These are phyloP conservation scores for Cuculus canorus DNA, from an alignment of 2,797 vertebrate genomes.

Conservation along the genomic window DNA sequence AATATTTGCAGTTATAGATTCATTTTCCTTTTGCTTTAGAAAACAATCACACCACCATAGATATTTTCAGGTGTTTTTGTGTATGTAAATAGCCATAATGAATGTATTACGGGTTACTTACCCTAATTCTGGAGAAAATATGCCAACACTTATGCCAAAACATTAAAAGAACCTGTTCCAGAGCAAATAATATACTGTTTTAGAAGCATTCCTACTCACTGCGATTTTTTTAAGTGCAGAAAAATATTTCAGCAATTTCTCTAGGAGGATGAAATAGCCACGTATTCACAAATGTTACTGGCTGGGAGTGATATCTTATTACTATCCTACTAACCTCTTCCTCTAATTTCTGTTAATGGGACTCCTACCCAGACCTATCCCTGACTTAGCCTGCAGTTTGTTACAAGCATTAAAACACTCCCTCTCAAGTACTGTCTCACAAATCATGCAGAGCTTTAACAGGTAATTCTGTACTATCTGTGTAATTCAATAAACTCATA, in stretches of 20 bases:
- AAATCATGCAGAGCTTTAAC: not conserved
- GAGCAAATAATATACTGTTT: not conserved
- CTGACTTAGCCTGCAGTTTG: not conserved
- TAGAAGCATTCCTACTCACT: not conserved
- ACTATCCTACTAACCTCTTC: not conserved
- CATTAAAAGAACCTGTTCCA: not conserved
- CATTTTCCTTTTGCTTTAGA: not conserved
- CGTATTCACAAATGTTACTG: not conserved
- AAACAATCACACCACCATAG: not conserved
- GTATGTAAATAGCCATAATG: not conserved
- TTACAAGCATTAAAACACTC: not conserved
- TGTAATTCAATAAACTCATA: not conserved
- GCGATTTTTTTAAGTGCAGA: not conserved
- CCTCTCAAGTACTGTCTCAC: not conserved
- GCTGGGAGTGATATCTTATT: not conserved
- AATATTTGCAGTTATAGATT: not conserved
- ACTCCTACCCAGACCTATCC: not conserved
- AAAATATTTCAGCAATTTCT: not conserved
- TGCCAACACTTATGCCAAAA: not conserved
- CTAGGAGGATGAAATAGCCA: not conserved
- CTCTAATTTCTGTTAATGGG: not conserved
- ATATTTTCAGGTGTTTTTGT: not conserved
- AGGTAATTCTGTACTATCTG: not conserved
- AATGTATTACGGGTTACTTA: not conserved
- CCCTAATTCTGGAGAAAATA: not conserved